Conservation (phyloP, 1,140 invertebrate genomes). For the Drosophila trapezifrons region DNA sequence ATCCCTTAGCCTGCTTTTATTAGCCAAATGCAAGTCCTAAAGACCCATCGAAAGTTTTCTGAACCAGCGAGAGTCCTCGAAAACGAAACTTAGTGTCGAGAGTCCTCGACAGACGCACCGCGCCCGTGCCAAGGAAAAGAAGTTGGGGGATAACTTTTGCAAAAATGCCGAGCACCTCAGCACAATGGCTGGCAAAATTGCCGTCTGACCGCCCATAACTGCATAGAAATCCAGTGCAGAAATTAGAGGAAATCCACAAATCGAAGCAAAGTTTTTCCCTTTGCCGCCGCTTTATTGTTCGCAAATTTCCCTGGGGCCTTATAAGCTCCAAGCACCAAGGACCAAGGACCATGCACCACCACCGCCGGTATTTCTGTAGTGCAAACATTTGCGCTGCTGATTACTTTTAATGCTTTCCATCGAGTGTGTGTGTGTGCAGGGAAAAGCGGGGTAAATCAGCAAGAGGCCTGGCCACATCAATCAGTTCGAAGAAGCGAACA, state of each 20-base stretch:
- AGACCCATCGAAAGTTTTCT: constrained; percentile 45
- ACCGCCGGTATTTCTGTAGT: constrained; percentile 39
- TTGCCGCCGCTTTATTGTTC: constrained; percentile 67
- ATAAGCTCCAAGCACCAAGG: constrained; percentile 24
- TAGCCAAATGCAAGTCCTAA: constrained; percentile 29
- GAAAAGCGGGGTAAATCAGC: constrained; percentile 16
- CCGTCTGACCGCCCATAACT: constrained; percentile 49
- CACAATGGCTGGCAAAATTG: constrained; percentile 42
- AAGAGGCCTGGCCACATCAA: constrained; percentile 50
- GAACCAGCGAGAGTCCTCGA: constrained; percentile 17
- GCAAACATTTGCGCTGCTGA: constrained; percentile 80
- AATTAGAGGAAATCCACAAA: constrained; percentile 63
- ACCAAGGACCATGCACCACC: constrained; percentile 1
- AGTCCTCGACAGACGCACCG: constrained; percentile 39
- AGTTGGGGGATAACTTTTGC: constrained; percentile 29
- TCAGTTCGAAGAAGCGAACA: constrained; percentile 40
- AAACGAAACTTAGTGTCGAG: constrained; percentile 45
- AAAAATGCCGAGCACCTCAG: constrained; percentile 24
- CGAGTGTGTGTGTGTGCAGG: constrained; percentile 47
- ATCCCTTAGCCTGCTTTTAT: constrained; percentile 9
- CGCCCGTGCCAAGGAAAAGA: constrained; percentile 5
- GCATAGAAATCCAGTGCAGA: constrained; percentile 57
- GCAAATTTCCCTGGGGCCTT: constrained; percentile 78
- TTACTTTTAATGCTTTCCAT: constrained; percentile 79
- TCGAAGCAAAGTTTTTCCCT: constrained; percentile 48